Evolutionary conservation across 1,140 invertebrate species (phyloP), one percentile per base, ranked within the genome.

Genomic region (Panagrolaimus sp.): DNA sequence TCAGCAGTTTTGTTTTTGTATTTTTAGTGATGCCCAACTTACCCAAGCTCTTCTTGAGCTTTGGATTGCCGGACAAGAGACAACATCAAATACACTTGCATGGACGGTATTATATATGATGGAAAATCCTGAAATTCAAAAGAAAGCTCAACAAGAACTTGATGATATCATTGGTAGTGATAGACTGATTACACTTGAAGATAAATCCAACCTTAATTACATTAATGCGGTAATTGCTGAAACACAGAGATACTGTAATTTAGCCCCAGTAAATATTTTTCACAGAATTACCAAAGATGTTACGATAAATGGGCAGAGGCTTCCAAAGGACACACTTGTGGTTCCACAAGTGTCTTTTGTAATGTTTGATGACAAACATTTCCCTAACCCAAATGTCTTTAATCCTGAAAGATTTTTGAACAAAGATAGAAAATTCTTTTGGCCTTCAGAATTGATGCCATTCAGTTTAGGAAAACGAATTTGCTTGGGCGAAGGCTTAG

Each of bases 401-500:
- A 68, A n/a, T 25, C 67, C 67, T 8, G 67, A 68, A 44, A 23
- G 67, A 13, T 68, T 68, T 8, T 8, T 68, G 16, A 66, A 68
- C 31, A 14, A 13, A 11, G 25, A 68, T 48, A 66, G 67, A 9
- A 68, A 68, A 67, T 16, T 68, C 27, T 23, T 68, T 14, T 11
- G 69, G 45, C 20, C 25, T 8, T 1, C 68, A 2, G 67, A 68
- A 31, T 51, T 68, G 16, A 66, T 68, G 16, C 67, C 67, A 25
- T 68, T 68, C 20, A n/a, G 27, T 42, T n/a, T 67, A 16, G 67
- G 67, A 25, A 68, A 67, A 31, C 20, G 67, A 7, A 20, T 20
- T 7, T 68, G 67, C 43, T 45, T 68, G 25, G 83, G 82, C 44
- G 82, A 83, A 67, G 38, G 73, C 0, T 57, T 84, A 42, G 83